A percentile compares a stretch with the other conserved stretches of the same genome.
Conservation (phyloP, 2,797 vertebrate species). For the Ctenopoma multispine region DNA sequence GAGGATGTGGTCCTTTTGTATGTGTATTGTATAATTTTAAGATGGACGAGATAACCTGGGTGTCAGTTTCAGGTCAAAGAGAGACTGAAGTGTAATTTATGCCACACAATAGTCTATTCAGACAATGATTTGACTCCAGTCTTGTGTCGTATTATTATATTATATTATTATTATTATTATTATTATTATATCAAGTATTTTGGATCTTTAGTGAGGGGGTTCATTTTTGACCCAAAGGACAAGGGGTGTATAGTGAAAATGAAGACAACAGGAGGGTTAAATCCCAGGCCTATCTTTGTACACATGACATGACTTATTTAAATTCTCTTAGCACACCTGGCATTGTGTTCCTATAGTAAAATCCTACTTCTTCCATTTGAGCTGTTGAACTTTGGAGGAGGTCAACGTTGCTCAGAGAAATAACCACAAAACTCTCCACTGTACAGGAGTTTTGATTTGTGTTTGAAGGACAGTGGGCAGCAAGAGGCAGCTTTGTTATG, state of each 20-base stretch:
- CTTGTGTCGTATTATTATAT: too few species aligned
- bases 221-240: too few species aligned
- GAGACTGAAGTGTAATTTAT: slow-evolving; percentile 21
- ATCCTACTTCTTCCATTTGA: slow-evolving; percentile 27
- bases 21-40: slow-evolving; percentile 72
- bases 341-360: slow-evolving; percentile 12
- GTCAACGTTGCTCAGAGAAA: slow-evolving; percentile 21
- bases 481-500: slow-evolving; percentile 61
- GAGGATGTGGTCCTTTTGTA: slow-evolving; percentile 75
- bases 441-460: slow-evolving; percentile 29
- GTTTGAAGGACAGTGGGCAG: slow-evolving; percentile 58
- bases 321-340: slow-evolving; percentile 7
- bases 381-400: slow-evolving; percentile 24
- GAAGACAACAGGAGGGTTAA: too few species aligned
- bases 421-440: slow-evolving; percentile 12
- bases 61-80: slow-evolving; percentile 59
- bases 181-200: slow-evolving; percentile 46
- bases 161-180: too few species aligned
- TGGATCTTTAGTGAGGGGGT: too few species aligned
- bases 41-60: slow-evolving; percentile 60
- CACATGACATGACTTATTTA: slow-evolving; percentile 52
- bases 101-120: neutral
- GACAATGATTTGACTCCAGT: slow-evolving; percentile 2
- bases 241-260: too few species aligned
- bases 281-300: slow-evolving; percentile 52